A percentile compares a stretch with the other conserved stretches of the same genome.
phyloP scores from a whole-genome alignment of 2,888 invertebrate species.

The Apamea epomidion region DNA sequence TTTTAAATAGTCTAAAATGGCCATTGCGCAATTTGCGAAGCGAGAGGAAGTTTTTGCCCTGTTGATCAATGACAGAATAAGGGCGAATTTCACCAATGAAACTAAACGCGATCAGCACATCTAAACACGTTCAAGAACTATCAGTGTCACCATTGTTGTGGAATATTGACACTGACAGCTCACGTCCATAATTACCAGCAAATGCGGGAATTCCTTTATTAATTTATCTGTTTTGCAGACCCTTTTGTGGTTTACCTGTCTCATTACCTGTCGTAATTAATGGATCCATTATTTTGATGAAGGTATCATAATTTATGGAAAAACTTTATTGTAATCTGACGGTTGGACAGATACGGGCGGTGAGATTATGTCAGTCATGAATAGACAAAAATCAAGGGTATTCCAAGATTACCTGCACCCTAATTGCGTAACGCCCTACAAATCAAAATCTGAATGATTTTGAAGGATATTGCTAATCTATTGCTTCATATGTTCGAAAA shows the following conservation, averaged over 20 bases:
- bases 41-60: background rate
- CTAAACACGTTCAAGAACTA: background rate
- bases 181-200: background rate
- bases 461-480: too few relatives aligned
- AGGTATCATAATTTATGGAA: constrained; percentile 13
- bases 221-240: background rate
- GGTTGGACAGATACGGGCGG: background rate
- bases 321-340: background rate
- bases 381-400: background rate
- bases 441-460: too few relatives aligned
- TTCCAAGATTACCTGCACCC: background rate
- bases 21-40: background rate
- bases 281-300: constrained; percentile 28
- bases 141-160: background rate
- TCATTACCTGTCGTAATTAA: constrained; percentile 25
- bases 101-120: background rate
- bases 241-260: background rate
- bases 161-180: background rate
- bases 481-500: too few relatives aligned
- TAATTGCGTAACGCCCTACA: too few relatives aligned
- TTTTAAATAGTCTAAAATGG: background rate
- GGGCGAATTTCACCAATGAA: background rate
- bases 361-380: background rate
- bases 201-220: background rate
- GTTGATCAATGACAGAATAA: background rate